These are phyloP conservation scores for Eira barbara DNA, from an alignment of 2,113 vertebrate species.

Conservation along the genomic window DNA sequence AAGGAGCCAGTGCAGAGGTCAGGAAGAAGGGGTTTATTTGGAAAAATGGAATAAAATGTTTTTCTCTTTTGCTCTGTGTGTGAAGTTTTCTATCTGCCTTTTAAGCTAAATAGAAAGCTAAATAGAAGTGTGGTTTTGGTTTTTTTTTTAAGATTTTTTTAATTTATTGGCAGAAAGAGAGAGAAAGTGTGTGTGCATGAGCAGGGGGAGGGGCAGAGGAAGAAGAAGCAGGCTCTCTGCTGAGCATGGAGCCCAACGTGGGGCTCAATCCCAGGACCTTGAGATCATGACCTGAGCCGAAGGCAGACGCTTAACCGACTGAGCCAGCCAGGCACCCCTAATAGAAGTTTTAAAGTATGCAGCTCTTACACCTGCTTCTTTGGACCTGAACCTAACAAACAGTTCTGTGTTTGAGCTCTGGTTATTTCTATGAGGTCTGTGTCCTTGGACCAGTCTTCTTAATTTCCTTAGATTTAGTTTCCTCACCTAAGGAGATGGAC, in stretches of 20 bases:
- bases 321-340: not conserved
- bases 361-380: not conserved
- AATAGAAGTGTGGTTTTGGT: not conserved
- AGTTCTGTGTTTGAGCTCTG: not conserved
- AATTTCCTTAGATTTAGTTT: not conserved
- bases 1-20: not conserved
- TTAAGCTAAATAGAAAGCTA: not conserved
- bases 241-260: not conserved
- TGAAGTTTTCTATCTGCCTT: not conserved
- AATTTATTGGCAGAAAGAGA: not conserved
- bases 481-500: not conserved
- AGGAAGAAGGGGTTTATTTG: not conserved
- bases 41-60: not conserved
- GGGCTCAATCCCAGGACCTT: not conserved
- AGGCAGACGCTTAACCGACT: not conserved
- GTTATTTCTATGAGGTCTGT: not conserved
- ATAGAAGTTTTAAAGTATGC: not conserved
- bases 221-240: not conserved
- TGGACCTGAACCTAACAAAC: not conserved
- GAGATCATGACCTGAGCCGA: not conserved
- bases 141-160: not conserved
- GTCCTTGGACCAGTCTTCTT: not conserved
- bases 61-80: not conserved
- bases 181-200: no score
- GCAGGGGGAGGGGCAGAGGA: not conserved